phyloP scores from a whole-genome alignment of 92 coral and sea anemone species.

The Galaxea fascicularis region DNA sequence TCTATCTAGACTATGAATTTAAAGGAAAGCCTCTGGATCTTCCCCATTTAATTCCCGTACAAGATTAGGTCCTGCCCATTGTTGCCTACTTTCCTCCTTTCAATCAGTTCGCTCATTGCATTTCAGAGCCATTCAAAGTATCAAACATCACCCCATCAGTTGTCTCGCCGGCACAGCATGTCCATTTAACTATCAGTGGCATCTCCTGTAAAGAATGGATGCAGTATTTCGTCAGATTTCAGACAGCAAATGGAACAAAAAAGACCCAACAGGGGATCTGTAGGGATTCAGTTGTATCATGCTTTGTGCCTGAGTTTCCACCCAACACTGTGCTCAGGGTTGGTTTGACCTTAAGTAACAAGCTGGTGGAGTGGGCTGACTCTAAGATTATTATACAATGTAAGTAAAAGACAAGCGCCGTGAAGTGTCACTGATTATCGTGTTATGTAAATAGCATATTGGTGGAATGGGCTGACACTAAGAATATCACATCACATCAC shows the following conservation, averaged over 20 bases:
- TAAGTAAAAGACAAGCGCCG: slow-evolving; percentile 14
- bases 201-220: slow-evolving; percentile 74
- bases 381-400: slow-evolving; percentile 62
- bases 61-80: too few relatives aligned
- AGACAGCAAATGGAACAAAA: slow-evolving; percentile 67
- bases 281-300: slow-evolving; percentile 60
- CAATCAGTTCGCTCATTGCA: not conserved
- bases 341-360: slow-evolving; percentile 76
- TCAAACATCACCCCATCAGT: slow-evolving; percentile 56
- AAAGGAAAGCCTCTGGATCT: too few relatives aligned
- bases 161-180: slow-evolving; percentile 49
- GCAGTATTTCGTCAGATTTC: slow-evolving; percentile 71
- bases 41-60: too few relatives aligned
- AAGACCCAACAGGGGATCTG: slow-evolving; percentile 72
- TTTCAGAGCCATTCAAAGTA: slow-evolving; percentile 73
- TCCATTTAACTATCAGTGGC: slow-evolving; percentile 55
- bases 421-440: not conserved
- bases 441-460: not conserved
- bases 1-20: too few relatives aligned
- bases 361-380: slow-evolving; percentile 73
- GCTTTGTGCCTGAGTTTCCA: slow-evolving; percentile 69
- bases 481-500: not conserved
- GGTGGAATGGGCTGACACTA: not conserved
- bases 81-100: too few relatives aligned
- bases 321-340: slow-evolving; percentile 70